Conservation (phyloP, 2,797 vertebrate species). For the Linurgus olivaceus region DNA sequence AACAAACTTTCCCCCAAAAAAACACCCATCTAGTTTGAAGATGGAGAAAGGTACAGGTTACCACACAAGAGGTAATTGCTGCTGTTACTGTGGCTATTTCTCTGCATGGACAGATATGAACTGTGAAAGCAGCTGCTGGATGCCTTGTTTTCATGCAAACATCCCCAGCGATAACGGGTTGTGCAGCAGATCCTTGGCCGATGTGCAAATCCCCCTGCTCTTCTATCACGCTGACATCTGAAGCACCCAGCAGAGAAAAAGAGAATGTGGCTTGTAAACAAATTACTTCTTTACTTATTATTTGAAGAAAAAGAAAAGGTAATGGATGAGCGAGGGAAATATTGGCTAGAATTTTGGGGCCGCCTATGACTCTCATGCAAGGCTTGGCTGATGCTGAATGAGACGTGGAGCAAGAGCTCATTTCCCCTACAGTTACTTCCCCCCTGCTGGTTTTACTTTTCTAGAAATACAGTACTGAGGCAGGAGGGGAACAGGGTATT, state of each 20-base stretch:
- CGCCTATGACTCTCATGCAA: fast-evolving
- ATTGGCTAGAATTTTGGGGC: neutral
- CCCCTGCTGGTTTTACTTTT: neutral
- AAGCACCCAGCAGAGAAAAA: constrained; percentile 17
- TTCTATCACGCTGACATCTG: neutral
- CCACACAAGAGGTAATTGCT: neutral
- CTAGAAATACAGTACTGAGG: neutral
- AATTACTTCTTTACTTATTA: constrained; percentile 15
- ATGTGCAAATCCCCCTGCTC: neutral
- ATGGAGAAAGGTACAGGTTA: neutral
- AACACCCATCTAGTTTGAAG: neutral
- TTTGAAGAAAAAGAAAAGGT: neutral
- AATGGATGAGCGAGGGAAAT: neutral
- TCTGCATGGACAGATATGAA: neutral
- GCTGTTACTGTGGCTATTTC: neutral
- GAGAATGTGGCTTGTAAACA: constrained; percentile 12
- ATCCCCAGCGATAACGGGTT: fast-evolving
- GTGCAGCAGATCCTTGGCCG: neutral
- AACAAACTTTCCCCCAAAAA: neutral
- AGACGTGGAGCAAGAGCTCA: neutral
- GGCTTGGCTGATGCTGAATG: neutral
- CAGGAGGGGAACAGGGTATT: fast-evolving
- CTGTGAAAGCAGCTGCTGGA: neutral
- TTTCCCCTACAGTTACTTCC: neutral
- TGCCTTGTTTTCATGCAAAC: neutral